A percentile compares a stretch with the other conserved stretches of the same genome.
These are phyloP conservation scores for Zoroaster sp. DNA, from an alignment of 53 echinoderm and acorn worm genomes.

Conservation along the genomic window DNA sequence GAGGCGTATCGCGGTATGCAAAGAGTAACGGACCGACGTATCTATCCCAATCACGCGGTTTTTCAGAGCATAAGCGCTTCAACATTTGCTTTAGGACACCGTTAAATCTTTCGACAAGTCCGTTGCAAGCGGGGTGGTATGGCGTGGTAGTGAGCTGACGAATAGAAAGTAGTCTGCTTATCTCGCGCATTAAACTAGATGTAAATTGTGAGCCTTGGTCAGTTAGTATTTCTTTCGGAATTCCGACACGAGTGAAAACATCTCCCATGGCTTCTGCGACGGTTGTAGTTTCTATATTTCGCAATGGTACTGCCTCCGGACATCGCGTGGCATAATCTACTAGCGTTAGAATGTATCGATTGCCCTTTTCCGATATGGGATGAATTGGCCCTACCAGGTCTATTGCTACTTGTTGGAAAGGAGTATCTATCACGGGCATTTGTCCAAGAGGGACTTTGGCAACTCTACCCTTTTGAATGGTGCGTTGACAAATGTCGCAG, in stretches of 20 bases:
- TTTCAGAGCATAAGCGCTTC: constrained; percentile 55
- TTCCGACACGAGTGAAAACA: constrained; percentile 58
- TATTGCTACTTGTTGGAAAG: constrained; percentile 27
- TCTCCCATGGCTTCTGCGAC: constrained; percentile 48
- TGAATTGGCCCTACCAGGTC: constrained; percentile 42
- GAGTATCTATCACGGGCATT: constrained; percentile 23
- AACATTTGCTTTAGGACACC: constrained; percentile 36
- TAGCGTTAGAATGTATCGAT: constrained; percentile 32
- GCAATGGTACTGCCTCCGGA: constrained; percentile 58
- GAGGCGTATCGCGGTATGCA: constrained; percentile 56
- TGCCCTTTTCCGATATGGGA: constrained; percentile 16
- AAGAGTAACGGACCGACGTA: constrained; percentile 51
- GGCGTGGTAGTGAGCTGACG: constrained; percentile 28
- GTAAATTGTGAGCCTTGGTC: constrained; percentile 60
- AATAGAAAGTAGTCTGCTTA: constrained; percentile 49
- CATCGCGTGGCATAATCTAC: constrained; percentile 55
- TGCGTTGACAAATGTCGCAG: constrained; percentile 55
- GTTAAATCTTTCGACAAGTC: constrained; percentile 55
- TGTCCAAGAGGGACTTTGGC: constrained; percentile 45
- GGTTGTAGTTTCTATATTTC: constrained; percentile 27
- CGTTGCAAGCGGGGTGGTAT: constrained; percentile 52
- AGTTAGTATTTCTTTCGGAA: constrained; percentile 62
- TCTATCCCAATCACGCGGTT: constrained; percentile 55
- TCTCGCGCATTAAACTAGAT: constrained; percentile 47
- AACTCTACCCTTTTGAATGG: constrained; percentile 22